Conservation (phyloP, 2,113 vertebrate species). For the Actenoides hombroni region DNA sequence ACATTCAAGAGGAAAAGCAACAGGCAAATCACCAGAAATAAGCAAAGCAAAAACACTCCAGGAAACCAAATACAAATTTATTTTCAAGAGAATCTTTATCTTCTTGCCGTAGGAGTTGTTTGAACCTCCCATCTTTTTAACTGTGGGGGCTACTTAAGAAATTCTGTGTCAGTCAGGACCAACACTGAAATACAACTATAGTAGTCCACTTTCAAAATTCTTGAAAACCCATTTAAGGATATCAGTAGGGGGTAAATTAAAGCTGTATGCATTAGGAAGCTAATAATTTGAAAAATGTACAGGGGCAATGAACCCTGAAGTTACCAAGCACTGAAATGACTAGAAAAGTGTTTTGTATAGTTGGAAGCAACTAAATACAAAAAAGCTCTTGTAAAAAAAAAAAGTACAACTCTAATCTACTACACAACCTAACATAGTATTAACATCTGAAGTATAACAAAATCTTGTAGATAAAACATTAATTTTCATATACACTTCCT, state of each 20-base stretch:
- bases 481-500: neutral
- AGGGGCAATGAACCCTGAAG: slow-evolving; percentile 76
- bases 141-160: slow-evolving; percentile 41
- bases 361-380: slow-evolving; percentile 47
- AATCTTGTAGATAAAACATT: neutral
- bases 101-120: slow-evolving; percentile 12
- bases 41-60: slow-evolving; percentile 32
- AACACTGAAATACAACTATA: slow-evolving; percentile 26
- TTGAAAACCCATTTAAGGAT: slow-evolving; percentile 73
- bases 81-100: slow-evolving; percentile 21
- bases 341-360: slow-evolving; percentile 50
- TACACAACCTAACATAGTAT: neutral
- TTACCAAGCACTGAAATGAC: slow-evolving; percentile 67
- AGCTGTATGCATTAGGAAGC: slow-evolving; percentile 74
- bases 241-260: slow-evolving; percentile 77
- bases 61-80: slow-evolving; percentile 48
- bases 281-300: slow-evolving; percentile 80
- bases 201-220: slow-evolving; percentile 68
- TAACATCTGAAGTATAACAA: neutral
- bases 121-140: slow-evolving; percentile 42
- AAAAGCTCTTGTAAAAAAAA: neutral
- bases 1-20: neutral
- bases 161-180: slow-evolving; percentile 47
- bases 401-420: neutral
- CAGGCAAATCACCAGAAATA: slow-evolving; percentile 39